Conservation (phyloP, 2,888 invertebrate genomes). For the Strigamia crassipes region DNA sequence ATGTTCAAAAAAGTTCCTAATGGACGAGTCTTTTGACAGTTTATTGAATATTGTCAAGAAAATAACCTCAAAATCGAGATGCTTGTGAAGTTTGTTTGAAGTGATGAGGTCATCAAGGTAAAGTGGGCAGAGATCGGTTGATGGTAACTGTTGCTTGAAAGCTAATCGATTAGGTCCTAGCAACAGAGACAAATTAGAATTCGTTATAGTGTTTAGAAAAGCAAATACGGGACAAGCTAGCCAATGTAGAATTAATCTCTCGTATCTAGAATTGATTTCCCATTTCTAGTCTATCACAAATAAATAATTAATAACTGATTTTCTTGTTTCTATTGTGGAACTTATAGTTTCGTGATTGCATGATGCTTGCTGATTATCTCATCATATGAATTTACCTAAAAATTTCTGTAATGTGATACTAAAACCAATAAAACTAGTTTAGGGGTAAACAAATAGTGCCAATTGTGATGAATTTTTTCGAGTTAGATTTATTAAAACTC, state of each 20-base stretch:
- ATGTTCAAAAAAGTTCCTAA: not conserved
- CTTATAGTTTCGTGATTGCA: slow-evolving; percentile 17
- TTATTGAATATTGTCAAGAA: not conserved
- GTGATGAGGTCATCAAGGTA: slow-evolving; percentile 36
- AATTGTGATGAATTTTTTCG: not conserved
- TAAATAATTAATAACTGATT: not conserved
- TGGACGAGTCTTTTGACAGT: not conserved
- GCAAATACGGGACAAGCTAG: not conserved
- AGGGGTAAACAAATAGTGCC: not conserved
- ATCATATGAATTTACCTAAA: not conserved
- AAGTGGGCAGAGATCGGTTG: slow-evolving; percentile 12
- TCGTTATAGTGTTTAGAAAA: not conserved
- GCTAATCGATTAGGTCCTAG: slow-evolving; percentile 1
- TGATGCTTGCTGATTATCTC: slow-evolving; percentile 1
- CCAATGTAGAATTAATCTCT: not conserved
- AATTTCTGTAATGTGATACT: not conserved
- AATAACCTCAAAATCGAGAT: not conserved
- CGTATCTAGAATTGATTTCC: not conserved
- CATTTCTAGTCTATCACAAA: not conserved
- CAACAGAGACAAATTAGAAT: not conserved
- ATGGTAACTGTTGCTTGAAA: slow-evolving; percentile 32
- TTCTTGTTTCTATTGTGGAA: not conserved
- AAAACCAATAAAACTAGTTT: not conserved
- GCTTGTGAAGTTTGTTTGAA: slow-evolving; percentile 25
- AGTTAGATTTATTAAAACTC: no score